Percentiles rank a stretch among this genome's conserved stretches.
These are phyloP conservation scores for Lindbergichthys nudifrons DNA, from an alignment of 2,797 vertebrate genomes.

Conservation along the genomic window DNA sequence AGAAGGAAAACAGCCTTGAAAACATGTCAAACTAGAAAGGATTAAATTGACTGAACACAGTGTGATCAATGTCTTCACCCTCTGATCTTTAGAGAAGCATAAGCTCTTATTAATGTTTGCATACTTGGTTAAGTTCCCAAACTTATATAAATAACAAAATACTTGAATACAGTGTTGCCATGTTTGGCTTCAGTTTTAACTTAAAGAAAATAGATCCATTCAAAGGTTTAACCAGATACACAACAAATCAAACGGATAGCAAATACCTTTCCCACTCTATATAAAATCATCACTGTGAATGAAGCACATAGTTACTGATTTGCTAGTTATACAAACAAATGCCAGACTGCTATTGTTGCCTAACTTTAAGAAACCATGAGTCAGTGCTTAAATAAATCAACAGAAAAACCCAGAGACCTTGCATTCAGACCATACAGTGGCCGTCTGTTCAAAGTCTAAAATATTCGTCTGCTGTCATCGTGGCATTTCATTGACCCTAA, in stretches of 20 bases:
- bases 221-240: constrained; percentile 26
- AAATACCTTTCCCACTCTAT: constrained; percentile 43
- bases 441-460: constrained; percentile 28
- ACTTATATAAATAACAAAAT: constrained; percentile 32
- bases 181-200: constrained; percentile 50
- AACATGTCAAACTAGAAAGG: constrained; percentile 24
- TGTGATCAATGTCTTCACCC: not conserved
- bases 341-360: constrained; percentile 23
- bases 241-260: constrained; percentile 36
- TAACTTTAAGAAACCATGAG: constrained; percentile 48
- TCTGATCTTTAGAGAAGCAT: constrained; percentile 43
- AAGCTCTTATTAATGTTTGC: constrained; percentile 36
- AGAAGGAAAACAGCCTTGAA: constrained; percentile 32
- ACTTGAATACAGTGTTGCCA: constrained; percentile 40
- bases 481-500: not conserved
- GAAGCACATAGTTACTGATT: constrained; percentile 64
- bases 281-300: constrained; percentile 35
- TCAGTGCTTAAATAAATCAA: constrained; percentile 37
- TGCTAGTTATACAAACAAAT: constrained; percentile 46
- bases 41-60: constrained; percentile 16
- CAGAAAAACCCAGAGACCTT: constrained; percentile 10
- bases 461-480: constrained; percentile 23
- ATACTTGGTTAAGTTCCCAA: constrained; percentile 24
- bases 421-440: constrained; percentile 26
- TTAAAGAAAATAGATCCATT: constrained; percentile 37